These are phyloP conservation scores for Meandrina meandrites DNA, from an alignment of 92 coral and sea anemone genomes.

Conservation along the genomic window DNA sequence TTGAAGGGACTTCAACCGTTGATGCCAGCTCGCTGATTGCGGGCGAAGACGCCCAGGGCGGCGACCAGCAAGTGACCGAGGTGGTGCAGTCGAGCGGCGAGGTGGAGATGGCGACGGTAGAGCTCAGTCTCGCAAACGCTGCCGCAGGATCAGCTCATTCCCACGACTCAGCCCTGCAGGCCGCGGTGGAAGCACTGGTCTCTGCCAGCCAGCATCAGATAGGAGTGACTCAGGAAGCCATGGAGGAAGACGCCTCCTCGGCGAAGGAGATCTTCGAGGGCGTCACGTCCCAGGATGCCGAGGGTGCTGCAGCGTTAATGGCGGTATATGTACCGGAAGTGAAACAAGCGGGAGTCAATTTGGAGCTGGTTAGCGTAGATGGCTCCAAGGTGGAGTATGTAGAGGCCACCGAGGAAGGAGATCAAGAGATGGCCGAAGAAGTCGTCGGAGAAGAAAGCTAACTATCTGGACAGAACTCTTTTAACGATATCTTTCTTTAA, in stretches of 20 bases:
- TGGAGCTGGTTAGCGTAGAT: conserved; percentile 30
- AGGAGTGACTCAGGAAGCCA: conserved; percentile 68
- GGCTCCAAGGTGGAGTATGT: conserved; percentile 53
- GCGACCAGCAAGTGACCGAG: conserved; percentile 67
- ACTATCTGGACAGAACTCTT: not conserved
- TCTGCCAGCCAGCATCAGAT: conserved; percentile 94
- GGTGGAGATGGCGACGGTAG: conserved; percentile 92
- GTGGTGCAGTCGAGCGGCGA: conserved; percentile 77
- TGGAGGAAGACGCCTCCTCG: conserved; percentile 68
- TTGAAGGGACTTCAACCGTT: conserved; percentile 75
- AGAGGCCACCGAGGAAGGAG: conserved; percentile 40
- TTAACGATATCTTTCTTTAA: not conserved
- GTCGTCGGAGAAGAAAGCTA: conserved; percentile 17
- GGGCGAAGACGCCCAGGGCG: conserved; percentile 45
- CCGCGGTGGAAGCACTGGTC: conserved; percentile 90
- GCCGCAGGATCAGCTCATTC: conserved; percentile 55
- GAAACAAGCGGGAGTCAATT: conserved; percentile 37
- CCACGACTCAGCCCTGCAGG: conserved; percentile 87
- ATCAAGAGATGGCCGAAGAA: conserved; percentile 19
- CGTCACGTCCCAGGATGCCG: conserved; percentile 66
- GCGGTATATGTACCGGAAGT: conserved; percentile 53
- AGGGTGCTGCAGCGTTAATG: conserved; percentile 52
- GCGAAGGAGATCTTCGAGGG: conserved; percentile 79
- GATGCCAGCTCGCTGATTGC: conserved; percentile 79
- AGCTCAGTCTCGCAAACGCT: conserved; percentile 72